Evolutionary conservation across 2,797 vertebrate species (phyloP).

Genomic region (Pipistrellus kuhlii): DNA sequence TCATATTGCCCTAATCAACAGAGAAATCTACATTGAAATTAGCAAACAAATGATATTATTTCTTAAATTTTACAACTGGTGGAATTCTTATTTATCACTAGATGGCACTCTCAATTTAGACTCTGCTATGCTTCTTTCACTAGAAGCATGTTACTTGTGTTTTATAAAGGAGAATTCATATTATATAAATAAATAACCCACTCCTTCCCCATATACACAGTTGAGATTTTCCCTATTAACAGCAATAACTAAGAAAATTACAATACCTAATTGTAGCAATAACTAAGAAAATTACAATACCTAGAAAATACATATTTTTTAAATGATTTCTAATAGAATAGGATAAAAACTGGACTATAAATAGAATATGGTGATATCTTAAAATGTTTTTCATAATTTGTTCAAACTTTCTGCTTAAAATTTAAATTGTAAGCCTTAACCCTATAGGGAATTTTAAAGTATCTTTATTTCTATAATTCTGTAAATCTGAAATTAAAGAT

Average conservation of each 20-base stretch:
- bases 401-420: conserved; percentile 46
- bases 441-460: background rate
- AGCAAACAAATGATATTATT: background rate
- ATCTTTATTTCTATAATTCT: background rate
- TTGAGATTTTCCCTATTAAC: conserved; percentile 56
- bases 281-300: background rate
- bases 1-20: background rate
- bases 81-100: conserved; percentile 81
- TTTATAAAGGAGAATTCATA: conserved; percentile 74
- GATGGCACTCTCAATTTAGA: conserved; percentile 87
- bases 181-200: conserved; percentile 72
- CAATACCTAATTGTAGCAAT: background rate
- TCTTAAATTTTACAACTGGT: background rate
- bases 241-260: conserved; percentile 32
- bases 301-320: background rate
- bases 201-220: background rate
- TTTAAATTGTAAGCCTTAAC: background rate
- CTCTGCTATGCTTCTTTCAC: conserved; percentile 28
- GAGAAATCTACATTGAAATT: background rate
- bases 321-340: conserved; percentile 29
- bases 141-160: conserved; percentile 16
- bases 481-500: conserved; percentile 4
- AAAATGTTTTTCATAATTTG: background rate
- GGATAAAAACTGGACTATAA: conserved; percentile 58
- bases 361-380: background rate